Evolutionary conservation across 2,888 invertebrate species (phyloP), one percentile per base, ranked within the genome.

Genomic region (Beris chalybata): DNA sequence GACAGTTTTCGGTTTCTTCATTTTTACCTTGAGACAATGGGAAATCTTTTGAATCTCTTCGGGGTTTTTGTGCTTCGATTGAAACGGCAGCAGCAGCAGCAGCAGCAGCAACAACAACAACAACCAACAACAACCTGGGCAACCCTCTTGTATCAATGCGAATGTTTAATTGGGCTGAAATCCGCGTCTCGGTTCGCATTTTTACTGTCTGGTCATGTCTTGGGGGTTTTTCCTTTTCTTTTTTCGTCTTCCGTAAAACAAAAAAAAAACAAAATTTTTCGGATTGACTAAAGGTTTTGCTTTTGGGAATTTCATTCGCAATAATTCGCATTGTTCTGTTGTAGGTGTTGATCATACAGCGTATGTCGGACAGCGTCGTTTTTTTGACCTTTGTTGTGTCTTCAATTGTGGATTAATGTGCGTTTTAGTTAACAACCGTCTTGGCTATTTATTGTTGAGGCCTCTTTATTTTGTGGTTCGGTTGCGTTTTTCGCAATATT

Each of bases 101-200:
- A n/a, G n/a, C n/a, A n/a, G n/a, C n/a, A n/a, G n/a, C n/a, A n/a
- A n/a, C n/a, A n/a, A n/a, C n/a, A n/a, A n/a, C n/a, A n/a, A n/a
- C n/a, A n/a, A n/a, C n/a, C n/a, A 13, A 22, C 22, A 22, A 22
- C 22, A 22, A 22, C 22, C 22, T 22, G 22, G 22, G 22, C 22
- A 22, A 22, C 22, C 22, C 13, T 43, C 61, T 38, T 38, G 43
- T 38, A 52, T 59, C 65, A 47, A 65, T 67, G 67, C 65, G 65
- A 69, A 67, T 69, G 69, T 69, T 69, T 69, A 69, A 69, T 69
- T 69, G 61, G 65, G 64, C 69, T 67, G 67, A 69, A 69, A 67
- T 69, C 69, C 69, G 69, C 29, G 53, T 53, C 57, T 69, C 53
- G 45, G 45, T 45, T 64, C 54, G 45, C 53, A 53, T 54, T 53